Base-by-base conservation (phyloP, 2,888 invertebrate genomes). In the Slavum lentiscoides region DNA sequence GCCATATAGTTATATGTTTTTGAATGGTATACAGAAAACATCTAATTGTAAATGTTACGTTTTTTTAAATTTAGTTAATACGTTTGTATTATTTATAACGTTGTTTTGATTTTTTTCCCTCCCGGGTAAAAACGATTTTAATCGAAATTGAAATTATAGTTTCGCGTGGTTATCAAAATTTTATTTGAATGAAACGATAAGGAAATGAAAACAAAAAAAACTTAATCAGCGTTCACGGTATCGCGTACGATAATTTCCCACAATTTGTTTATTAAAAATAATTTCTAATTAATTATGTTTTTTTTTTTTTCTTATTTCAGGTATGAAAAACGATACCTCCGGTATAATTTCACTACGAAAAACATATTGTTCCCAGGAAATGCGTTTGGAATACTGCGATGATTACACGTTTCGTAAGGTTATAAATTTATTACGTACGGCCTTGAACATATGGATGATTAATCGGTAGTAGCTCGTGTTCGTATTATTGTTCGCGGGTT, bases 381-480 rank as follows among this genome's bases (percentile, higher is more conserved):
- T 23, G 17, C 23, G 43, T 58, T 23, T 19, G 39, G 55, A 39
- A 58, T 43, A 67, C 23, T 43, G 11, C 23, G 23, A 11, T 58
- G 58, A 23, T 67, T 67, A 43, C 17, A 43, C n/a, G 30, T 75
- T 68, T 49, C 43, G 19, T 66, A 49, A 76, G 58, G 30, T 68
- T 76, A 49, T 49, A 53, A 11, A 49, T 49, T 49, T 49, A 49
- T 49, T 49, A 61, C n/a, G 39, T 59, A 30, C 6, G 66, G 23
- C 68, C 75, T 68, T 68, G 75, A 76, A 59, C 30, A 11, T 6
- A 23, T 30, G 30, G 30, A 49, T 61, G 73, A 73, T 73, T 73
- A 61, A 73, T 68, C 49, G 59, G 58, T n/a, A 19, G 19, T 30
- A 30, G 30, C 30, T 30, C 30, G 1, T 9, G 15, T 49, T 55